Percentiles rank a stretch among this genome's conserved stretches.
Evolutionary conservation across 2,888 invertebrate genomes (phyloP).

Genomic region (Carcina quercana): DNA sequence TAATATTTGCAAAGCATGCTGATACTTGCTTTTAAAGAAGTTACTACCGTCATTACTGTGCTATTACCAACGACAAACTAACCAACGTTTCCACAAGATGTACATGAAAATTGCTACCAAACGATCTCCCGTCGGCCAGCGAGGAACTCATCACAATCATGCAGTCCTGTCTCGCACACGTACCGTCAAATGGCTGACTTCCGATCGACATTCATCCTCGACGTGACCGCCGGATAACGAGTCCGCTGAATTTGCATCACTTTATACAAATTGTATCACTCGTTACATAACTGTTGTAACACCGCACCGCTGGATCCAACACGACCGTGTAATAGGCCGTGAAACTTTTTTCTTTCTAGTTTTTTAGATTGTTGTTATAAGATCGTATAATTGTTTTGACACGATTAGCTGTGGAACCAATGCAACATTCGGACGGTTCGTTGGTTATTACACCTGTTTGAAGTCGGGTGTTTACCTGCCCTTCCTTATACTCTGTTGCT

Average conservation of each 20-base stretch:
- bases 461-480: no score
- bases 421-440: constrained; percentile 1
- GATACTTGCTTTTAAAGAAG: no score
- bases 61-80: no score
- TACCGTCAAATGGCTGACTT: constrained; percentile 27
- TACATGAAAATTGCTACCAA: no score
- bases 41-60: no score
- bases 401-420: constrained; percentile 4
- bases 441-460: constrained; percentile 1
- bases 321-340: constrained; percentile 13
- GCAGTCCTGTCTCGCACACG: neutral
- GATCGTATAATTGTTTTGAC: constrained; percentile 7
- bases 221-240: constrained; percentile 2
- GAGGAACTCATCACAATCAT: no score
- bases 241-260: no score
- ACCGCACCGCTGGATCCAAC: constrained; percentile 6
- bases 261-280: constrained; percentile 1
- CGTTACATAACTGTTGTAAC: constrained; percentile 20
- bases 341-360: constrained; percentile 15
- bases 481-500: no score
- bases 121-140: no score
- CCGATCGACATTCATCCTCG: constrained; percentile 21
- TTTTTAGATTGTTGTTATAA: constrained; percentile 3
- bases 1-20: no score
- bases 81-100: no score